These are phyloP conservation scores for Caretta caretta DNA, from an alignment of 2,113 vertebrate genomes.

Conservation along the genomic window DNA sequence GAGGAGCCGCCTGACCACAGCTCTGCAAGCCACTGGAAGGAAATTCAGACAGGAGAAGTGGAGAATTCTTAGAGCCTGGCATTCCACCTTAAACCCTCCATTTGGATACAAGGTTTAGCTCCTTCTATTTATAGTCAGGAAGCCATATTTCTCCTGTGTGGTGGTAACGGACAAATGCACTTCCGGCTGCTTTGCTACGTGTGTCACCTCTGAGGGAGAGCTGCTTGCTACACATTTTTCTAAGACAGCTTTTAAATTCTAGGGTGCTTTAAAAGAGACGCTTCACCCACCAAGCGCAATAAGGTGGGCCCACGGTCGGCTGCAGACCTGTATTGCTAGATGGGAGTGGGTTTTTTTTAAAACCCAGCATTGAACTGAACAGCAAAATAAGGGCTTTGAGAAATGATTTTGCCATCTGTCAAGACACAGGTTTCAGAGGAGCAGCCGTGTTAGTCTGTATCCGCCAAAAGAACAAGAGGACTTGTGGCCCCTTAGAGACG, in stretches of 20 bases:
- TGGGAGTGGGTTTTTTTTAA: background rate
- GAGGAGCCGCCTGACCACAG: background rate
- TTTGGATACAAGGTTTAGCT: background rate
- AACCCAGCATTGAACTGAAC: rapidly evolving
- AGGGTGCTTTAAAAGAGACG: background rate
- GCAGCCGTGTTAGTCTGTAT: too few relatives aligned
- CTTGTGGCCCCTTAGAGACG: too few relatives aligned
- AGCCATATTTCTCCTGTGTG: background rate
- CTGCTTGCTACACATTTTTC: background rate
- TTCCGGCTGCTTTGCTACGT: background rate
- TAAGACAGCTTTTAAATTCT: background rate
- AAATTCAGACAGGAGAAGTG: background rate
- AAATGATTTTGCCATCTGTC: background rate
- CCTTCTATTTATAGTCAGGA: background rate
- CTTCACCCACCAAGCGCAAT: background rate
- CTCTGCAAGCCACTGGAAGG: background rate
- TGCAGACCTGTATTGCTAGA: background rate
- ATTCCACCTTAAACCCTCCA: background rate
- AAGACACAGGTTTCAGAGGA: background rate
- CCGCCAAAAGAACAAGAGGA: too few relatives aligned
- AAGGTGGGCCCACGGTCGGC: background rate
- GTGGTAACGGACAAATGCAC: background rate
- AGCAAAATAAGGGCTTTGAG: background rate
- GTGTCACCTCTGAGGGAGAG: background rate
- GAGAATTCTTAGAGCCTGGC: background rate